Base-by-base conservation (phyloP, 2,113 vertebrate species). In the Zingel zingel region DNA sequence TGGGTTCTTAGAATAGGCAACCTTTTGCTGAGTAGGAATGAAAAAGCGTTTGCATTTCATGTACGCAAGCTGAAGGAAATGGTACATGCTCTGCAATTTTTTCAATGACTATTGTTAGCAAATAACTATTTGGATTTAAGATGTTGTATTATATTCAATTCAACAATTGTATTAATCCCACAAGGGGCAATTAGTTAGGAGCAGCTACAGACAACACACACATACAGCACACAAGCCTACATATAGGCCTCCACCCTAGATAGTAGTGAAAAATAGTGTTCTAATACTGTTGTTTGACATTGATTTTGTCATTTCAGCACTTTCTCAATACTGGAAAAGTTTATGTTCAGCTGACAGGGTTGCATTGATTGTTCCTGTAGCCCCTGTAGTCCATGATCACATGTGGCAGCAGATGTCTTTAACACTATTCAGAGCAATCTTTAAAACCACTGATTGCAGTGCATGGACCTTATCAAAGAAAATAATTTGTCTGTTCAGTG, bases 391-490 rank as follows among this genome's bases (percentile, higher is more conserved):
- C 33, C 6, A 47, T 66, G 51, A 67, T 79, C 66, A 76, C 33
- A 71, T 43, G 21, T 68, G 25, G 77, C 57, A 39, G 54, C 70
- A 72, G 58, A 39, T 69, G 66, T 66, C 33, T 86, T 43, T 62
- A 66, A 58, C 27, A 45, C 53, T 63, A 25, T 48, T 71, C 74
- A 59, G 62, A 50, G 47, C 36, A 47, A 53, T 54, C 72, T 66
- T 78, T 72, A 36, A 47, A 36, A 13, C 65, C n/a, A 15, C 61
- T 83, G 82, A 86, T 83, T 82, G 83, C 64, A 63, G 61, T 39
- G 62, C 75, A 77, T 64, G 19, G 67, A 83, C 70, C 66, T 51
- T 56, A 87, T 84, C 83, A 90, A 23, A 67, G 36, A 80, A 74
- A 61, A 8, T 15, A 51, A 81, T 58, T 86, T 18, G 39, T 74